Base-by-base conservation (phyloP, 2,888 invertebrate species). In the Eremobia ochroleuca region DNA sequence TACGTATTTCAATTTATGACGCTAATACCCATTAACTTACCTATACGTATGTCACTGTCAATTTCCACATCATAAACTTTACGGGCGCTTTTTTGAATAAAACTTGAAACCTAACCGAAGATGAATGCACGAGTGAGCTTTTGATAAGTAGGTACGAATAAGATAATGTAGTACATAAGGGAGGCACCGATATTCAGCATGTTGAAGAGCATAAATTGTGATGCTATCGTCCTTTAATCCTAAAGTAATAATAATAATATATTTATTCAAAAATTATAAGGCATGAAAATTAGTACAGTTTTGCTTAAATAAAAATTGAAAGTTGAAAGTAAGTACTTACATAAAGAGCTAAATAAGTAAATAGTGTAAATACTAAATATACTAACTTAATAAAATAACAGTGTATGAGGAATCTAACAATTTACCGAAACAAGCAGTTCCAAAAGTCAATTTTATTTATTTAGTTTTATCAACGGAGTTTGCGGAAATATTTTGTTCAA, bases 1-100 rank as follows among this genome's bases (percentile, higher is more conserved):
- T 66, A 69, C 13, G 8, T 66, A 49, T 61, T 69, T 55, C 21
- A 83, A 58, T 18, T 65, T 46, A 78, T 25, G 64, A 37, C 21
- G 31, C 34, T 43, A n/a, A 34, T 66, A 8, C 25, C 58, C 8
- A 76, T 67, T 34, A 49, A 59, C 34, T 25, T 67, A 40, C 31
- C 0, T 62, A 5, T 43, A 31, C 34, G n/a, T 34, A 2, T 25
- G 11, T 46, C 52, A 64, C 43, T 76, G 40, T 77, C 43, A 34
- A 77, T 43, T 64, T 76, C 15, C 28, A 8, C 34, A 28, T 21
- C 73, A 5, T 25, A 18, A 25, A 40, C 34, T 49, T 81, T 61
- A 73, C 28, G 43, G 28, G 34, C 31, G 43, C 62, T 81, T 62
- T 62, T 43, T 62, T 73, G 28, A 34, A 43, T 49, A 11, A 55